phyloP scores from a whole-genome alignment of 2,797 vertebrate genomes.

The Sebastolobus altivelis region DNA sequence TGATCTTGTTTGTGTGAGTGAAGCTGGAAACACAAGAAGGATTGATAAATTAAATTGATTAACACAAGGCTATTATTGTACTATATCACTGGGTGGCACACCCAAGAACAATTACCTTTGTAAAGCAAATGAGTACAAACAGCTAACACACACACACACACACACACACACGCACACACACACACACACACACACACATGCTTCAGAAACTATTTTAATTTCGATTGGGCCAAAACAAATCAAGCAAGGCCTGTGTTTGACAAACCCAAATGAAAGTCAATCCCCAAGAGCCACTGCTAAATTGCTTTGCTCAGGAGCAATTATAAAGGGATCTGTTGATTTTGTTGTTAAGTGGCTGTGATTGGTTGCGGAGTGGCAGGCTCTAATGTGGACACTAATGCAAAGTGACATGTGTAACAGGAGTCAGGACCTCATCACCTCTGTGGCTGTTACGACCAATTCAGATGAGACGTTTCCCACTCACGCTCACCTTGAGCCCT shows the following conservation, averaged over 20 bases:
- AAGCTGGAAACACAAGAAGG: slow-evolving; percentile 8
- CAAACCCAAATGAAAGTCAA: slow-evolving; percentile 66
- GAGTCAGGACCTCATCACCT: slow-evolving; percentile 70
- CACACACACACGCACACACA: background rate
- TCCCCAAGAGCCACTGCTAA: slow-evolving; percentile 60
- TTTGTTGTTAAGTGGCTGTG: slow-evolving; percentile 70
- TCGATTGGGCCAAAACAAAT: slow-evolving; percentile 59
- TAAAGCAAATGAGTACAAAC: slow-evolving; percentile 31
- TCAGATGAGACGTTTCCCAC: slow-evolving; percentile 42
- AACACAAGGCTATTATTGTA: slow-evolving; percentile 17
- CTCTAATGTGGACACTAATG: slow-evolving; percentile 73
- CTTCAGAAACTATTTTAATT: slow-evolving; percentile 49
- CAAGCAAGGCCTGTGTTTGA: slow-evolving; percentile 49
- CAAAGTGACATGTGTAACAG: slow-evolving; percentile 69
- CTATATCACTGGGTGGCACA: background rate
- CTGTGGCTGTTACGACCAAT: slow-evolving; percentile 61
- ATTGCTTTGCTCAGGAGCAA: slow-evolving; percentile 77
- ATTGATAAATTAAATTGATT: slow-evolving; percentile 30
- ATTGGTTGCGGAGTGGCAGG: slow-evolving; percentile 67
- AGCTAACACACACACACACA: background rate
- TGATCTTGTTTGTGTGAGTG: slow-evolving; percentile 28
- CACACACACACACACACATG: background rate
- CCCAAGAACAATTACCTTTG: slow-evolving; percentile 38
- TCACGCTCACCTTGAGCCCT: slow-evolving; percentile 49
- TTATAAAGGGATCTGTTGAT: slow-evolving; percentile 78